Base-by-base conservation (phyloP, 2,888 invertebrate species). In the Bruchidius siliquastri region DNA sequence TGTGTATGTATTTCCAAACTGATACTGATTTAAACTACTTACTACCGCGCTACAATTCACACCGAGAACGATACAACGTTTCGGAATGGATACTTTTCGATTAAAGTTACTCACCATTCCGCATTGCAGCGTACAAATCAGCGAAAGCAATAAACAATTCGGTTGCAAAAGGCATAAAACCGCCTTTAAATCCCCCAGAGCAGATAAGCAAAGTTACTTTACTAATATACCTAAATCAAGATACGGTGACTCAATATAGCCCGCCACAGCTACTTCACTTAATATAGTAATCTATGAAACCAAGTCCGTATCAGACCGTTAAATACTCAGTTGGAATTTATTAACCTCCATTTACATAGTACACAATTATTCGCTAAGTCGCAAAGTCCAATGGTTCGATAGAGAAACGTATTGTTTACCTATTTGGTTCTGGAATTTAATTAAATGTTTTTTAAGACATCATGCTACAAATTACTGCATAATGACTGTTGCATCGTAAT, bases 291-390 rank as follows among this genome's bases (percentile, higher is more conserved):
- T 76, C 75, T 75, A 68, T 70, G 70, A 72, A 71, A 67, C 67
- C 30, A 68, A 26, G 66, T 21, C 72, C 75, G 73, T 75, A 76
- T 74, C 75, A 22, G 72, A 68, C 74, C 74, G 81, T 82, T 81
- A 83, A 84, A 83, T 82, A 80, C 79, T 79, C 74, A 72, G 75
- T 73, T 74, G 78, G 77, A 81, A 83, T 84, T 85, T 84, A 84
- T 84, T 81, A 81, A 78, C 77, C 77, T 77, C 81, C 80, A 85
- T 85, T 85, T 84, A 84, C 84, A 84, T 84, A 83, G 80, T 81
- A 84, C 83, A 84, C 84, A 84, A 82, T 83, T 84, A 83, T 84
- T 83, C 84, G 83, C 82, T 84, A 83, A 82, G 81, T n/a, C n/a
- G n/a, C 49, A 69, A 22, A 22, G 71, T 67, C 49, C 49, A 49